These are phyloP conservation scores for Catharus fuscescens DNA, from an alignment of 2,113 vertebrate genomes.

Conservation along the genomic window DNA sequence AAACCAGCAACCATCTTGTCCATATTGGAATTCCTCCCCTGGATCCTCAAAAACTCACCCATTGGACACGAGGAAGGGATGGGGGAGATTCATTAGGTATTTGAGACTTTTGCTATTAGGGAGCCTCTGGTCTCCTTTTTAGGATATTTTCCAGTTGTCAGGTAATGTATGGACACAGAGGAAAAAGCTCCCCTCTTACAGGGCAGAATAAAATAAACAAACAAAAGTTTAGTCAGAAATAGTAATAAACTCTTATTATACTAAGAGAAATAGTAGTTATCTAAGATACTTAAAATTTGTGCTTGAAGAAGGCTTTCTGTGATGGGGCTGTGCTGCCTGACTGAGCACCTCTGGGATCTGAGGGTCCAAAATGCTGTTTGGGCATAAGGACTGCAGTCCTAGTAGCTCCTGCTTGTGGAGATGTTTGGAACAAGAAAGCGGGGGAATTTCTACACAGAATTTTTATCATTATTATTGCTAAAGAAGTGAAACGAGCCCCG, in stretches of 20 bases:
- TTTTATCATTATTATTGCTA: not conserved
- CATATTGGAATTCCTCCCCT: not conserved
- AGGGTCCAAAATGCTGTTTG: not conserved
- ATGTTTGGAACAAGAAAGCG: not conserved
- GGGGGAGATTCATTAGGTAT: fast-evolving
- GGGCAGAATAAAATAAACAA: not conserved
- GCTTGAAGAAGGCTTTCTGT: not conserved
- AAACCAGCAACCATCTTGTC: not conserved
- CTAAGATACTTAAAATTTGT: not conserved
- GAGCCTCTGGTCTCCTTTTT: not conserved
- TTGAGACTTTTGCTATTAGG: not conserved
- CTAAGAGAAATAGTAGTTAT: not conserved
- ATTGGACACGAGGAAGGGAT: not conserved
- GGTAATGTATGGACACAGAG: fast-evolving
- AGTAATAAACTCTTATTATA: not conserved
- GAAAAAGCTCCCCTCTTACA: not conserved
- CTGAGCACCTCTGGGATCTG: not conserved
- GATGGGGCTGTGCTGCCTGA: not conserved
- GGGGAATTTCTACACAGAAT: not conserved
- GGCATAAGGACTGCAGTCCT: not conserved
- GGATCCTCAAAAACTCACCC: not conserved
- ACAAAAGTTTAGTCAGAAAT: not conserved
- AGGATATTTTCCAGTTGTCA: not conserved
- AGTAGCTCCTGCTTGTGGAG: not conserved
- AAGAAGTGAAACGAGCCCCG: not conserved